These are phyloP conservation scores for Diorhabda elongata DNA, from an alignment of 1,140 invertebrate species.

Conservation along the genomic window DNA sequence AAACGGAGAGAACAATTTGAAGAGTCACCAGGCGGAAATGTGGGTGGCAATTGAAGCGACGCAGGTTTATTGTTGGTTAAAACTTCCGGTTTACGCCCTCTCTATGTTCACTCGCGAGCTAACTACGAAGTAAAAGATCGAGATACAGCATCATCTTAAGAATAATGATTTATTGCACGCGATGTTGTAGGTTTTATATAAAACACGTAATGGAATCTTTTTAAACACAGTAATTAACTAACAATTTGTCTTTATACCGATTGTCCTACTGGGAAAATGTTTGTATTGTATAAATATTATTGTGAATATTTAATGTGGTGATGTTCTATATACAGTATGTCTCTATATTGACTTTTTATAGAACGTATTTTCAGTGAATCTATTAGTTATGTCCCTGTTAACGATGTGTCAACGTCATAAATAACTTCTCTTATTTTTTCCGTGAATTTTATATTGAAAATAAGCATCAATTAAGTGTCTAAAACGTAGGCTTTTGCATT, in stretches of 20 bases:
- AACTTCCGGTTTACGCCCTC: constrained; percentile 35
- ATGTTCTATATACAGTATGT: too few species aligned
- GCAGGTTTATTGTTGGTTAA: constrained; percentile 37
- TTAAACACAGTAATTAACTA: too few species aligned
- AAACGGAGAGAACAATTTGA: background rate
- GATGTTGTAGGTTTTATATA: background rate
- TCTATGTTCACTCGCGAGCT: background rate
- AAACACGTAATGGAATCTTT: too few species aligned
- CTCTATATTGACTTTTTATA: too few species aligned
- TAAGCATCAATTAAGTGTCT: background rate
- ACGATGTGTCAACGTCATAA: too few species aligned
- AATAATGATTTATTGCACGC: background rate
- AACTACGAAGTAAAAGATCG: background rate
- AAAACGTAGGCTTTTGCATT: constrained; percentile 2
- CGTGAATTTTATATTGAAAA: background rate
- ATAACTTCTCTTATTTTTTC: background rate
- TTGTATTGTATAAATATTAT: too few species aligned
- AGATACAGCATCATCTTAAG: background rate
- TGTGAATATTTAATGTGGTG: too few species aligned
- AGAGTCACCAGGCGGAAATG: constrained; percentile 23
- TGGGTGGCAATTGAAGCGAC: constrained; percentile 34
- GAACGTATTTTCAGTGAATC: too few species aligned
- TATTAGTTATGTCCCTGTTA: too few species aligned
- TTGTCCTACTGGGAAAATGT: too few species aligned
- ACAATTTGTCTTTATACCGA: too few species aligned